Base-by-base conservation (phyloP, 2,113 vertebrate species). In the Delphinapterus leucas region DNA sequence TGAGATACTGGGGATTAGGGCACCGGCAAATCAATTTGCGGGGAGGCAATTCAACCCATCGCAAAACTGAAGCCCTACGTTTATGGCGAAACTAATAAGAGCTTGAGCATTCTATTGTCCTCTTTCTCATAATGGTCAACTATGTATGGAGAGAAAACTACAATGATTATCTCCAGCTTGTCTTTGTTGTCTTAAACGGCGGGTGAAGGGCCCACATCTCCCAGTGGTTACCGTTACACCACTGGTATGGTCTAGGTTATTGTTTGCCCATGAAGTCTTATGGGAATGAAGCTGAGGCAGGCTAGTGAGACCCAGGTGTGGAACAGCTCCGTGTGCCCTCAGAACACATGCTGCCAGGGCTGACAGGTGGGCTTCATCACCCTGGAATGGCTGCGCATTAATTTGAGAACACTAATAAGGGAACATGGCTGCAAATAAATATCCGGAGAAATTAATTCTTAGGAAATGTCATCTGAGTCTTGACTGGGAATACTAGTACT, bases 221-320 rank as follows among this genome's bases (percentile, higher is more conserved):
- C 97, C 96, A 98, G 97, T 4, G 93, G 94, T 90, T 91, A 96
- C 97, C 95, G 92, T 96, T 97, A 77, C 33, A 93, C 94, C 71
- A 53, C 91, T 95, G 91, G 88, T 82, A 47, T 70, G 92, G 71
- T 58, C 90, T 61, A 68, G 84, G 93, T 81, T 49, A 47, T 36
- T 63, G 21, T 13, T 3, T 49, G 88, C 49, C 91, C 25, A 0
- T 8, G 8, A 94, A 44, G 86, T 65, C 60, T 81, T n/a, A 26
- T 2, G 10, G 86, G 58, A 13, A 76, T 68, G 67, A 80, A 65
- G 15, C 26, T 28, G 38, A 58, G 47, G 33, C 20, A 82, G 14
- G 26, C 49, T 44, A 81, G 79, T 55, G 3, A 96, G 76, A 93
- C 31, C 3, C 12, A 97, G 70, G 53, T 65, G 12, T 90, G 55